Percentiles rank a stretch among this genome's conserved stretches.
Evolutionary conservation across 2,113 vertebrate genomes (phyloP).

Genomic region (Hippocampus comes): DNA sequence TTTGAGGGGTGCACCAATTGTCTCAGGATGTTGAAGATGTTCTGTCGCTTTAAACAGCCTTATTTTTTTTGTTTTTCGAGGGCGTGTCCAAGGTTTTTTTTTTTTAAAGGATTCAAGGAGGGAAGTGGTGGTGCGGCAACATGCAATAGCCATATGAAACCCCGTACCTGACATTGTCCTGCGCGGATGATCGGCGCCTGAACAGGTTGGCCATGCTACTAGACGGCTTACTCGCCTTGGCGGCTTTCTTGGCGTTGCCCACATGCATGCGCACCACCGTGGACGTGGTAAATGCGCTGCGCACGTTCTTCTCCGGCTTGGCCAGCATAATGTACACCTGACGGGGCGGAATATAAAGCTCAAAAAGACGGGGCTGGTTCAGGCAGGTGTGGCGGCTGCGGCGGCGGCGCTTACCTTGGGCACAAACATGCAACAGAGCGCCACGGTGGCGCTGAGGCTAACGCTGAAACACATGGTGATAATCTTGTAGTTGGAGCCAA

Average conservation of each 20-base stretch:
- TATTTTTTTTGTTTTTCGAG: too few relatives aligned
- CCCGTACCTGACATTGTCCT: slow-evolving; percentile 88
- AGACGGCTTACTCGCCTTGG: slow-evolving; percentile 80
- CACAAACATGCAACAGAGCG: slow-evolving; percentile 96
- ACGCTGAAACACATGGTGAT: slow-evolving; percentile 99
- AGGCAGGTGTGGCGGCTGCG: too few relatives aligned
- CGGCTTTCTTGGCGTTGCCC: slow-evolving; percentile 88
- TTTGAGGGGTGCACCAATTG: too few relatives aligned
- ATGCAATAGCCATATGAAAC: neutral
- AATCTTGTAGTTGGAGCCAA: slow-evolving; percentile 99
- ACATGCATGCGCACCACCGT: slow-evolving; percentile 98
- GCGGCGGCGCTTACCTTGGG: slow-evolving; percentile 75
- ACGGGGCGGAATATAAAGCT: neutral
- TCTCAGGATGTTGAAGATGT: too few relatives aligned
- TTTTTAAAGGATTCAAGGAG: too few relatives aligned
- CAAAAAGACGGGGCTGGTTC: neutral
- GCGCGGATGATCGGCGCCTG: slow-evolving; percentile 85
- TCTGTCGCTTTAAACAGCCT: too few relatives aligned
- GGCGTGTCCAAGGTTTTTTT: too few relatives aligned
- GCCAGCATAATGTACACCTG: slow-evolving; percentile 97
- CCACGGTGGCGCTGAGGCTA: slow-evolving; percentile 94
- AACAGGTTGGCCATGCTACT: slow-evolving; percentile 94
- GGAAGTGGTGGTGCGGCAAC: neutral
- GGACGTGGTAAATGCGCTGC: slow-evolving; percentile 96
- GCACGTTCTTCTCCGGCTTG: slow-evolving; percentile 94